phyloP scores from a whole-genome alignment of 2,797 vertebrate species.

The Geotria australis region DNA sequence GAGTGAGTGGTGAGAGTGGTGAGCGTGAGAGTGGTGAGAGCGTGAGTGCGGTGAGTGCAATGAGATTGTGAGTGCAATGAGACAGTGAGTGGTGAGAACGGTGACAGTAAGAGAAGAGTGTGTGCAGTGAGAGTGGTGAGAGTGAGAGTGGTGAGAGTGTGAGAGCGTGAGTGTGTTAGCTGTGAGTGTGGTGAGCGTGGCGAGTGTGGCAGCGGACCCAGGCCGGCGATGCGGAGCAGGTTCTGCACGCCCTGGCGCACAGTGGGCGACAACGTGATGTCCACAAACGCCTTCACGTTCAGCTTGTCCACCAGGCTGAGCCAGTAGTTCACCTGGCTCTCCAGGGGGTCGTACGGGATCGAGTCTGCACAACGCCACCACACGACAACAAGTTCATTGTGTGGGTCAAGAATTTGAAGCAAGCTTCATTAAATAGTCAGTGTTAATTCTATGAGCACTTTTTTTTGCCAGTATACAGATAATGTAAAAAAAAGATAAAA shows the following conservation, averaged over 20 bases:
- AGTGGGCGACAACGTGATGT: constrained; percentile 39
- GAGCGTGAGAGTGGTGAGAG: neutral
- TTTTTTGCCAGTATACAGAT: no score
- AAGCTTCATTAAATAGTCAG: no score
- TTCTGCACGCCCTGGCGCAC: constrained; percentile 65
- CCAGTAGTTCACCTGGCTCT: constrained; percentile 68
- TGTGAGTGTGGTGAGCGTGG: no score
- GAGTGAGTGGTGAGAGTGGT: neutral
- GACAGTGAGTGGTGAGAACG: no score
- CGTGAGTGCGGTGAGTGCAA: no score
- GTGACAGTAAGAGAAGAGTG: neutral
- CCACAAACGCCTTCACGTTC: constrained; percentile 63
- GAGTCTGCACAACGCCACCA: constrained; percentile 12
- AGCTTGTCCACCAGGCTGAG: constrained; percentile 57
- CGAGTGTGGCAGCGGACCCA: constrained; percentile 18
- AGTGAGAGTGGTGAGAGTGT: neutral
- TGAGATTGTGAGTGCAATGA: no score
- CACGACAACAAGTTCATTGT: no score
- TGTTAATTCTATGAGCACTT: no score
- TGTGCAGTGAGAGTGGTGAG: neutral
- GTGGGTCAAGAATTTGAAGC: no score
- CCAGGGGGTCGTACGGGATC: constrained; percentile 40
- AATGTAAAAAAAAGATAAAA: no score
- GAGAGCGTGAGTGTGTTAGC: neutral
- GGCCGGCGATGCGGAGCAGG: constrained; percentile 51